Base-by-base conservation (phyloP, 1,140 invertebrate genomes). In the Eumaeus atala region DNA sequence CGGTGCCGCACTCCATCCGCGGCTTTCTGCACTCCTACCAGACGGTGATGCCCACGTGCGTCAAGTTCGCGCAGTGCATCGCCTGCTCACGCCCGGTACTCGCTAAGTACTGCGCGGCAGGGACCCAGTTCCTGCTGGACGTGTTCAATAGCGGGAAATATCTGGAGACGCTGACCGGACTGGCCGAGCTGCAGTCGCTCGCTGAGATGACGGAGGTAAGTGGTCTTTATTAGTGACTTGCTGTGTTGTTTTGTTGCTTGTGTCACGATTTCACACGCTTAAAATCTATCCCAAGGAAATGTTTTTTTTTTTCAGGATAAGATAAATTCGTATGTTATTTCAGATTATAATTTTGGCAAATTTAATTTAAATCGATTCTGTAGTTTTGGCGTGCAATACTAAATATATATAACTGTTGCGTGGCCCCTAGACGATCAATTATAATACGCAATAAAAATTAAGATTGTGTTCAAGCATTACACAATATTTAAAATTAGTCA, bases 1-100 rank as follows among this genome's bases (percentile, higher is more conserved):
- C 95, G 0, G 89, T 98, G 35, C 97, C 98, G 0, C 98, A 99
- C 82, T 97, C 97, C 17, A 95, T 99, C 54, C 89, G 98, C 40
- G 97, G 97, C 4, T 98, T 96, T 73, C 82, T 99, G 6, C 93
- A 93, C 64, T 90, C 91, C 48, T 96, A 93, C 77, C 91, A 93
- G 57, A 93, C 93, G 44, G 90, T 97, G 11, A 70, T 94, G 60
- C 97, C 97, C 8, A 93, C 95, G 10, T 95, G 94, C 33, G 87
- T 91, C 48, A 93, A 93, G 61, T 99, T 98, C 89, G 89, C 93
- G 53, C 93, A 95, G 59, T 99, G 97, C 71, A 96, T 97, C 47
- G 97, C 97, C 0, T 99, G 97, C 74, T 98, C 96, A 0, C 70
- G 86, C 18, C 70, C 84, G 0, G 90, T 97, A 17, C 70, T 96